Percentiles rank a stretch among this genome's conserved stretches.
phyloP scores from a whole-genome alignment of 64 coral and sea anemone species.

The Anthopleura sola region DNA sequence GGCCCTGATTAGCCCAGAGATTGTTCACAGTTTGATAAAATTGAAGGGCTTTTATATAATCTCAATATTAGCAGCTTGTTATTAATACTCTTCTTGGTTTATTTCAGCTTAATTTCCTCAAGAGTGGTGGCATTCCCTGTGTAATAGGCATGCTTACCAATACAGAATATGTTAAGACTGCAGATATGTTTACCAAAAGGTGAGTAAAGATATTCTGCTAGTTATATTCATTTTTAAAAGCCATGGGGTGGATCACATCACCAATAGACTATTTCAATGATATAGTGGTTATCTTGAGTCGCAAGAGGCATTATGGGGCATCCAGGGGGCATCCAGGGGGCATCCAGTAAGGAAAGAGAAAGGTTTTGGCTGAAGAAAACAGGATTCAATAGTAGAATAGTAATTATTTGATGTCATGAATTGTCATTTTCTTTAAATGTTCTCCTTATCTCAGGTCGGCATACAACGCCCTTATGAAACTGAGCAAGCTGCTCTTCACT shows the following conservation, averaged over 20 bases:
- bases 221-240: background rate
- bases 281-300: no score
- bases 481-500: slow-evolving; percentile 83
- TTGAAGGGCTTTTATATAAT: no score
- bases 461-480: slow-evolving; percentile 78
- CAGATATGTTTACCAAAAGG: slow-evolving; percentile 85
- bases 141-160: slow-evolving; percentile 87
- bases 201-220: background rate
- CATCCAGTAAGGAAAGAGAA: no score
- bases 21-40: no score
- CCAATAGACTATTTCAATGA: no score
- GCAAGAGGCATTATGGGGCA: no score
- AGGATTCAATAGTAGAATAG: no score
- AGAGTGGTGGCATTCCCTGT: slow-evolving; percentile 91
- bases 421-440: background rate
- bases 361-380: no score
- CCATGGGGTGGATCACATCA: no score
- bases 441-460: slow-evolving; percentile 44
- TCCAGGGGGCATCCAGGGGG: no score
- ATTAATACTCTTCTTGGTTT: background rate
- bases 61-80: no score
- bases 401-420: background rate
- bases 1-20: no score
- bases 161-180: slow-evolving; percentile 76
- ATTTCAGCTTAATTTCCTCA: slow-evolving; percentile 84